phyloP scores from a whole-genome alignment of 2,113 vertebrate genomes.

The Atherinomorus stipes region DNA sequence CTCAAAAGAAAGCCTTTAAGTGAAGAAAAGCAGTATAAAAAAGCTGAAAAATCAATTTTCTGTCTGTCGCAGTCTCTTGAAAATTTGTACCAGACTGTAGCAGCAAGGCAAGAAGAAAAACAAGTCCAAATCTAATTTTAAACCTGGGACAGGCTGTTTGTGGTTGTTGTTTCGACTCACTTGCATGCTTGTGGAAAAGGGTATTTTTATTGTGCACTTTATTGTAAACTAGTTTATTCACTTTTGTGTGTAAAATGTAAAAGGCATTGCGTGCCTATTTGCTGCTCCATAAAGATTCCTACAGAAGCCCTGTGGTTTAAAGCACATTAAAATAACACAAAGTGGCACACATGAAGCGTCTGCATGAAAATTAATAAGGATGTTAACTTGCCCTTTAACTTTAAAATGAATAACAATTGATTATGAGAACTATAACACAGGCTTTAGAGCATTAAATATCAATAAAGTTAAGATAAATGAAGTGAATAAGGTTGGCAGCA shows the following conservation, averaged over 20 bases:
- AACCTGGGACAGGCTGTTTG: conserved; percentile 58
- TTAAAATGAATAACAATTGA: neutral
- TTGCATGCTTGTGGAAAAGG: conserved; percentile 66
- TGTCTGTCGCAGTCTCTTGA: neutral
- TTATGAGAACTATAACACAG: neutral
- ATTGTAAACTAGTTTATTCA: conserved; percentile 59
- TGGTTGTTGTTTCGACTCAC: conserved; percentile 58
- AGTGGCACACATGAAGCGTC: neutral
- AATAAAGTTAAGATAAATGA: neutral
- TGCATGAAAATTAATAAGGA: neutral
- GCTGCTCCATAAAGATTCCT: conserved; percentile 39
- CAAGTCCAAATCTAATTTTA: conserved; percentile 66
- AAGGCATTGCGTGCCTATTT: conserved; percentile 36
- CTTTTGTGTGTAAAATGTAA: conserved; percentile 53
- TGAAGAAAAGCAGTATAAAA: neutral
- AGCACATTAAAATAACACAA: conserved; percentile 9
- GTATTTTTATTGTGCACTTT: conserved; percentile 68
- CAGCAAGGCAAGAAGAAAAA: conserved; percentile 44
- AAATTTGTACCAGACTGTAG: conserved; percentile 8
- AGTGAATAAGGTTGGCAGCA: neutral
- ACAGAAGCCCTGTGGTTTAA: conserved; percentile 26
- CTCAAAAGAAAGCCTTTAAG: neutral
- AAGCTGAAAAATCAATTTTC: neutral
- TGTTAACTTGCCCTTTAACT: neutral
- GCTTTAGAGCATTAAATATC: neutral